Evolutionary conservation across 1,140 invertebrate genomes (phyloP).

Genomic region (Daktulosphaira vitifoliae): DNA sequence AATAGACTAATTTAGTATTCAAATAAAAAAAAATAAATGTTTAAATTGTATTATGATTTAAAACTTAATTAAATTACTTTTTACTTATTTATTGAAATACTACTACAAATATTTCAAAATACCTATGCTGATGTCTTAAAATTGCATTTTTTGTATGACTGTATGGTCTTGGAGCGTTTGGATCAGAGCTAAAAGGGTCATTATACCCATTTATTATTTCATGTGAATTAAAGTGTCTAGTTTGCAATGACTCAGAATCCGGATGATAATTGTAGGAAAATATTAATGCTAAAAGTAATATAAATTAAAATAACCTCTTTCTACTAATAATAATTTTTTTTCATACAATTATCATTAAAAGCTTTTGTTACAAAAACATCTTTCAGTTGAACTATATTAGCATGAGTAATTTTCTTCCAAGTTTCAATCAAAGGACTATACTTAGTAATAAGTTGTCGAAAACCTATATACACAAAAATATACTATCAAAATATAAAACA

Average conservation of each 20-base stretch:
- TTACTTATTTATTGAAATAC: no score
- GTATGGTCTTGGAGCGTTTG: slow-evolving; percentile 68
- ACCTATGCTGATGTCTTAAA: slow-evolving; percentile 54
- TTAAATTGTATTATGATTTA: no score
- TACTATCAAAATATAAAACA: slow-evolving; percentile 8
- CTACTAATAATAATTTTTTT: slow-evolving; percentile 12
- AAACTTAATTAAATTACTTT: no score
- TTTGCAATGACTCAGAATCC: slow-evolving; percentile 75
- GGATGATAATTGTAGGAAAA: slow-evolving; percentile 96
- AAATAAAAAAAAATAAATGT: no score
- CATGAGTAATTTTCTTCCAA: slow-evolving; percentile 89
- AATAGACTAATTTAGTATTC: no score
- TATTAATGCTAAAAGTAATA: slow-evolving; percentile 67
- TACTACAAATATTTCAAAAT: no score
- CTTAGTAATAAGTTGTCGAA: slow-evolving; percentile 71
- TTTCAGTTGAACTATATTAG: slow-evolving; percentile 82
- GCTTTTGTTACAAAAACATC: slow-evolving; percentile 93
- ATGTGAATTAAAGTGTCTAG: slow-evolving; percentile 67
- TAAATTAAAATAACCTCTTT: slow-evolving; percentile 1
- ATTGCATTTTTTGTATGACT: slow-evolving; percentile 75
- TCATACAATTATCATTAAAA: slow-evolving; percentile 90
- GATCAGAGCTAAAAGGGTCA: slow-evolving; percentile 75
- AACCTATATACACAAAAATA: slow-evolving; percentile 48
- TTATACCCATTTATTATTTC: slow-evolving; percentile 61
- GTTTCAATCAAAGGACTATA: slow-evolving; percentile 76